Base-by-base conservation (phyloP, 2,113 vertebrate genomes). In the Xenus cinereus region DNA sequence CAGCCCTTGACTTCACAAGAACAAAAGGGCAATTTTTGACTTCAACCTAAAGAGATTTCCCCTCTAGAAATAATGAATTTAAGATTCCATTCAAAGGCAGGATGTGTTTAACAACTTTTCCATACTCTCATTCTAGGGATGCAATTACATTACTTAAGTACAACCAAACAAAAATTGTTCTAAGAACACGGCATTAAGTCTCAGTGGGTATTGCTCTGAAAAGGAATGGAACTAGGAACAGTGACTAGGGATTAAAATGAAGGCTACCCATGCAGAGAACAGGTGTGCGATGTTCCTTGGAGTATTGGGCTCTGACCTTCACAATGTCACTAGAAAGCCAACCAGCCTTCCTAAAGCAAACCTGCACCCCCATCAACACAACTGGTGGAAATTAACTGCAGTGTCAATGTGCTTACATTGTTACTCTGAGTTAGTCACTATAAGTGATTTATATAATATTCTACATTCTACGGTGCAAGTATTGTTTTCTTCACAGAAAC, bases 241-340 rank as follows among this genome's bases (percentile, higher is more conserved):
- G 41, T 1, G 4, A 15, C 4, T 3, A 16, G 30, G 69, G n/a
- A 53, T 15, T 9, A 51, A 19, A 23, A 43, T 1, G 14, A 56
- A 45, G 53, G 15, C 56, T 26, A 26, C 28, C 24, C 2, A 0
- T 5, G 30, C 21, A 14, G 13, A 56, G 57, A 50, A 33, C 33
- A 26, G 27, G 16, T 2, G 1, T 4, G 20, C 1, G 0, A 20
- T 18, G 11, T 6, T 50, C 74, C 63, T 10, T 15, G 24, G 24
- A n/a, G 32, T 5, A 32, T 2, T 1, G 3, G 14, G 35, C 57
- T 72, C 67, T 9, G 14, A 4, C 27, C 32, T 24, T 45, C 13
- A 9, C 69, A 24, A 4, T 2, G 13, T 22, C 50, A 27, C 76
- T 22, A 7, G 13, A 57, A 60, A 53, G 26, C 41, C 60, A 9